A percentile compares a stretch with the other conserved stretches of the same genome.
Evolutionary conservation across 2,113 vertebrate genomes (phyloP).

Genomic region (Cyprinodon variegatus): DNA sequence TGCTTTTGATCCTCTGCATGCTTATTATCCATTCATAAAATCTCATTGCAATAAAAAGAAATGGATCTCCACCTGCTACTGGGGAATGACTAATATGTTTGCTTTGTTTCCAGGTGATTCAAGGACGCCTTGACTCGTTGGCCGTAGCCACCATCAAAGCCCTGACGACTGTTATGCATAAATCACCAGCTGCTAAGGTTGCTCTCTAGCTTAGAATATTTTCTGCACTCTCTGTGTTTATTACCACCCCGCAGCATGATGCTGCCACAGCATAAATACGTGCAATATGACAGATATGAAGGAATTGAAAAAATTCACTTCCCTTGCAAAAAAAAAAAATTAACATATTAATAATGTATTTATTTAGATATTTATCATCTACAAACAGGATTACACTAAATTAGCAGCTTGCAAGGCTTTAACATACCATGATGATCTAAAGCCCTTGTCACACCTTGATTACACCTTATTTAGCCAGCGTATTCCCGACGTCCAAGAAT

Average conservation of each 20-base stretch:
- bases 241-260: background rate
- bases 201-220: background rate
- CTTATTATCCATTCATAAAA: slow-evolving; percentile 4
- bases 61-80: background rate
- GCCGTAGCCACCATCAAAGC: slow-evolving; percentile 95
- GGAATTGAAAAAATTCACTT: too few species aligned
- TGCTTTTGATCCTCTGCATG: slow-evolving; percentile 50
- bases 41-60: slow-evolving; percentile 32
- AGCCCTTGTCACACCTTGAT: too few species aligned
- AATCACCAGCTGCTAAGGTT: slow-evolving; percentile 97
- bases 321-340: too few species aligned
- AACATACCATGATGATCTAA: too few species aligned
- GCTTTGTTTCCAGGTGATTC: slow-evolving; percentile 84
- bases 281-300: too few species aligned
- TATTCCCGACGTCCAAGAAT: too few species aligned
- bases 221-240: background rate
- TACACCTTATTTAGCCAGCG: too few species aligned
- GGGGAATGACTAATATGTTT: slow-evolving; percentile 7
- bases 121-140: slow-evolving; percentile 90
- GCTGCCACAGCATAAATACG: background rate
- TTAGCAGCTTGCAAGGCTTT: too few species aligned
- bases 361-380: too few species aligned
- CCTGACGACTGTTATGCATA: slow-evolving; percentile 96
- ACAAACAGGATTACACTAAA: too few species aligned
- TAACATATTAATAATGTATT: too few species aligned